Base-by-base conservation (phyloP, 1,140 invertebrate genomes). In the Cardiocondyla obscurior region DNA sequence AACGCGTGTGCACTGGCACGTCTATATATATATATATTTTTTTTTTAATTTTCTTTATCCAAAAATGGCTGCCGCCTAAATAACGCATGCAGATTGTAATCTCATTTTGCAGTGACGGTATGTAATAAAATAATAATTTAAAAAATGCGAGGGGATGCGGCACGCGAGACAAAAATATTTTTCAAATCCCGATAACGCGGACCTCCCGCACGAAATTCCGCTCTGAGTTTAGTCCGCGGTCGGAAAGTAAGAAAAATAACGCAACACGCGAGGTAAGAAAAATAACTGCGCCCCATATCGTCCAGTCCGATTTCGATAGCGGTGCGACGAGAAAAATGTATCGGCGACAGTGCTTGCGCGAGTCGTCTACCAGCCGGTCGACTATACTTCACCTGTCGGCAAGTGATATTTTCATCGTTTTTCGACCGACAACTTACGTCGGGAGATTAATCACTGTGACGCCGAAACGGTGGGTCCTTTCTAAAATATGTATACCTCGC, bases 381-480 rank as follows among this genome's bases (percentile, higher is more conserved):
- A 67, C 74, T 79, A 69, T 79, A 79, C 44, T 57, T 51, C 5
- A 60, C 16, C 19, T 28, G 25, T 25, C 36, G 85, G 72, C 82
- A 53, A 82, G 70, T 85, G 86, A 88, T 82, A 82, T 88, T 88
- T 87, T 88, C 86, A 88, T 88, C 76, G 82, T 60, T 53, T 57
- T 51, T 33, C 44, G 46, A 51, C 36, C 36, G 86, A 87, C 86
- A 82, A 87, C 86, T 70, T 84, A 84, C 55, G 49, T n/a, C 74
- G 19, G 10, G 42, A 84, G 82, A 88, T 87, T 87, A 87, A 87
- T 87, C 85, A 53, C 58, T 44, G 64, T 14, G 33, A 62, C 72
- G 85, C 70, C 82, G 39, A 86, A 86, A 76, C 57, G 84, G 82
- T 73, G 84, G 82, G 85, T 86, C 57, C 82, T 86, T 87, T 81